Percentiles rank a stretch among this genome's conserved stretches.
Conservation (phyloP, 2,797 vertebrate genomes). For the Oceanodroma leucorhoa region DNA sequence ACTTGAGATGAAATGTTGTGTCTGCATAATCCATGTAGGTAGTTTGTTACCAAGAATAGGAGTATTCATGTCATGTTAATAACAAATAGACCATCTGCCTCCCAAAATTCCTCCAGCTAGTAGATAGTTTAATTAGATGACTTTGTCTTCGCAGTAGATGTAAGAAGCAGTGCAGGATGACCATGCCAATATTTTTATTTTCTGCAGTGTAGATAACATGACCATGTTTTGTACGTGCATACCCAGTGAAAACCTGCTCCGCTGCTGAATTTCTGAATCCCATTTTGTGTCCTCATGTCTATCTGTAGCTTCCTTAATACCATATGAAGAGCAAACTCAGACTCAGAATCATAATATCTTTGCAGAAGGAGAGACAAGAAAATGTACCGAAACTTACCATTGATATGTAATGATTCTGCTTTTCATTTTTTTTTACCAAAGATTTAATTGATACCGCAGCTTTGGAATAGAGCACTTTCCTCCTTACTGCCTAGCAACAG, state of each 20-base stretch:
- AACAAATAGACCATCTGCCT: conserved; percentile 15
- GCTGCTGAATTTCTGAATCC: background rate
- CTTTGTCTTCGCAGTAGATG: background rate
- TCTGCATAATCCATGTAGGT: background rate
- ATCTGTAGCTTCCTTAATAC: background rate
- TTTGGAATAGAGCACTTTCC: conserved; percentile 20
- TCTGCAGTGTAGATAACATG: background rate
- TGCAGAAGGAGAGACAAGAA: background rate
- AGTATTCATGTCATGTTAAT: background rate
- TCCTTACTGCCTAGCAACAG: background rate
- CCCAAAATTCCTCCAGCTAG: background rate
- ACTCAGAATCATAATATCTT: background rate
- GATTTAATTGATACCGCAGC: conserved; percentile 11
- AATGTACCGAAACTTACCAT: background rate
- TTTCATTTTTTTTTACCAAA: background rate
- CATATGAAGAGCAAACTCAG: background rate
- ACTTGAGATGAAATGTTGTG: background rate
- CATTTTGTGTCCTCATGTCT: background rate
- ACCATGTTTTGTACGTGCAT: background rate
- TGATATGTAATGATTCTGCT: background rate
- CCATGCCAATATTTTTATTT: background rate
- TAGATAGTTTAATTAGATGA: background rate
- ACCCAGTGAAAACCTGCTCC: background rate
- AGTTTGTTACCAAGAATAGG: background rate
- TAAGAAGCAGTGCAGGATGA: background rate